Percentiles rank a stretch among this genome's conserved stretches.
Conservation (phyloP, 2,888 invertebrate species). For the Cetonia aurata region DNA sequence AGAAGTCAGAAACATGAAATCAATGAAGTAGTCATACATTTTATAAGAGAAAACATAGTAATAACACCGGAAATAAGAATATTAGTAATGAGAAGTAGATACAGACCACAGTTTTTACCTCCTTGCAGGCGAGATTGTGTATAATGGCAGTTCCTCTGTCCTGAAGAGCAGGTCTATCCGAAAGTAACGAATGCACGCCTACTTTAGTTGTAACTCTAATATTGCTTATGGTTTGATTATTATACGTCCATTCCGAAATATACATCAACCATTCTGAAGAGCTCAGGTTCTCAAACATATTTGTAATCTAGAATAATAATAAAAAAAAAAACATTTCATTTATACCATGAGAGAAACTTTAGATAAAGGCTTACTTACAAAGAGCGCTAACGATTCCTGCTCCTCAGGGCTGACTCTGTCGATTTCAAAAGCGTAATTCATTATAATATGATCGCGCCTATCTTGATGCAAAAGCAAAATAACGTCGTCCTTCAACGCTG, state of each 20-base stretch:
- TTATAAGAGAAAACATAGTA: slow-evolving; percentile 1
- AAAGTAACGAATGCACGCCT: slow-evolving; percentile 86
- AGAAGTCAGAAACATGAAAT: too few relatives aligned
- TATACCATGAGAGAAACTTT: neutral
- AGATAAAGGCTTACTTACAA: slow-evolving; percentile 71
- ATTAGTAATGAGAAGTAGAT: slow-evolving; percentile 65
- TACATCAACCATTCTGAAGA: slow-evolving; percentile 94
- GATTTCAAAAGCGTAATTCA: slow-evolving; percentile 87
- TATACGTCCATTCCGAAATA: slow-evolving; percentile 91
- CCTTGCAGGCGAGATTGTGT: slow-evolving; percentile 93
- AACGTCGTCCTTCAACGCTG: slow-evolving; percentile 89
- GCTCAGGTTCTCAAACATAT: slow-evolving; percentile 89
- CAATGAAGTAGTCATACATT: neutral
- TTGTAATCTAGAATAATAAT: slow-evolving; percentile 77
- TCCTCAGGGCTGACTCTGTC: slow-evolving; percentile 81
- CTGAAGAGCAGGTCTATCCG: slow-evolving; percentile 78
- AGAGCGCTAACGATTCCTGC: slow-evolving; percentile 83
- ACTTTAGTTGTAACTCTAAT: slow-evolving; percentile 92
- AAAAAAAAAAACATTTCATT: slow-evolving; percentile 24
- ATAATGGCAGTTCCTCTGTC: slow-evolving; percentile 88
- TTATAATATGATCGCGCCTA: slow-evolving; percentile 87
- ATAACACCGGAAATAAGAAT: slow-evolving; percentile 27
- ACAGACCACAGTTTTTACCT: slow-evolving; percentile 98
- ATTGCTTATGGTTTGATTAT: slow-evolving; percentile 84
- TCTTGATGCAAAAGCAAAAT: slow-evolving; percentile 92